These are phyloP conservation scores for Sylvilagus floridanus DNA, from an alignment of 2,797 vertebrate genomes.

Conservation along the genomic window DNA sequence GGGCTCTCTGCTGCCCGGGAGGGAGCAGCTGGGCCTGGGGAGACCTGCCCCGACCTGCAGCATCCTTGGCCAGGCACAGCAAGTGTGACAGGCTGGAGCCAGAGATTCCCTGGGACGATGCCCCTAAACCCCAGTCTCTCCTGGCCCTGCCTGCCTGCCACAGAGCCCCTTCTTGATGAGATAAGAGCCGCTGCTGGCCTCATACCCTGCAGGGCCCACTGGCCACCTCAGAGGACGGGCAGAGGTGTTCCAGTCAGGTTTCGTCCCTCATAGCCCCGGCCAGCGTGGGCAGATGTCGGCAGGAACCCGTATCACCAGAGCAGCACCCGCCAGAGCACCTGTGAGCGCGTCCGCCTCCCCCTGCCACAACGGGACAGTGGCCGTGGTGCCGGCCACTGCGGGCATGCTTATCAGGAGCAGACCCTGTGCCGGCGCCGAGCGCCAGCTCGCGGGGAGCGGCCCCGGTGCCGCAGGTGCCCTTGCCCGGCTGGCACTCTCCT, in stretches of 20 bases:
- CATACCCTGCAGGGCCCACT: background rate
- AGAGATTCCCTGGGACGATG: background rate
- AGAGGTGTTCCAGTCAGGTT: background rate
- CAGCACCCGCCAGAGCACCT: background rate
- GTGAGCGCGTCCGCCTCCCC: background rate
- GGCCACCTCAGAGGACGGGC: background rate
- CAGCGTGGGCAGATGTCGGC: background rate
- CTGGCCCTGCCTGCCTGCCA: background rate
- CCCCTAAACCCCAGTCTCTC: background rate
- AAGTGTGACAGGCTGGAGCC: background rate
- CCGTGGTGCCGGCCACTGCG: too few relatives aligned
- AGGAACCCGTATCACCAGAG: background rate
- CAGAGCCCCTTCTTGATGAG: fast-evolving
- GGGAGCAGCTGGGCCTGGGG: background rate
- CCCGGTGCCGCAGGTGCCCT: too few relatives aligned
- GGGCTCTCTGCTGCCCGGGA: background rate
- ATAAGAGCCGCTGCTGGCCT: background rate
- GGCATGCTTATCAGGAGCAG: too few relatives aligned
- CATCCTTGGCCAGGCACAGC: background rate
- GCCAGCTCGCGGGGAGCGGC: too few relatives aligned
- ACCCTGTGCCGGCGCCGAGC: too few relatives aligned
- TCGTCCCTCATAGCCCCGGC: background rate
- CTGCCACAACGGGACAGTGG: background rate
- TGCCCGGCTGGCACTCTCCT: too few relatives aligned
- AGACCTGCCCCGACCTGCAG: background rate